These are phyloP conservation scores for Scomberomorus guttatus DNA, from an alignment of 2,797 vertebrate genomes.

Conservation along the genomic window DNA sequence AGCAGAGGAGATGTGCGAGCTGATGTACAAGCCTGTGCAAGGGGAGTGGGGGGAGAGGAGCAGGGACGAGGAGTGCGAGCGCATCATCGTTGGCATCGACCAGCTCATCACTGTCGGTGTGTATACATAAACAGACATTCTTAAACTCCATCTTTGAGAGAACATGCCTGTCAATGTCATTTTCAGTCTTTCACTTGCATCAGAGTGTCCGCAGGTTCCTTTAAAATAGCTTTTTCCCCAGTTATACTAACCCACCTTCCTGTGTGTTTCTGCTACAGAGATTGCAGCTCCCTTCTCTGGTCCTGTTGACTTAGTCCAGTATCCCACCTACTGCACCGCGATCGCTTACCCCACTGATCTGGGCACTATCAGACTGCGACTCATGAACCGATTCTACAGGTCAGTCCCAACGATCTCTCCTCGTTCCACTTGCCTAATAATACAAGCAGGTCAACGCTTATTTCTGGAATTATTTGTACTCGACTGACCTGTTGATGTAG, in stretches of 20 bases:
- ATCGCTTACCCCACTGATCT: constrained; percentile 97
- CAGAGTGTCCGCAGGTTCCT: background rate
- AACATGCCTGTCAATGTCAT: background rate
- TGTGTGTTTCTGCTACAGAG: constrained; percentile 80
- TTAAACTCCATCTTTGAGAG: background rate
- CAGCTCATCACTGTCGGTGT: constrained; percentile 93
- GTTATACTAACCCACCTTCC: background rate
- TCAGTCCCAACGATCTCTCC: constrained; percentile 61
- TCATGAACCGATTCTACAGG: constrained; percentile 97
- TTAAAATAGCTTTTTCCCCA: background rate
- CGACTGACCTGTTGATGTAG: background rate
- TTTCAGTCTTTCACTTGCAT: background rate
- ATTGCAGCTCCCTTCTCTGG: constrained; percentile 94
- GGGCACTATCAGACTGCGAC: constrained; percentile 92
- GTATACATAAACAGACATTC: constrained; percentile 39
- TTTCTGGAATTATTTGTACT: background rate
- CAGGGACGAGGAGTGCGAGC: constrained; percentile 91
- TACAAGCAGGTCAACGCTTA: background rate
- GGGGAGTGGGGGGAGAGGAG: constrained; percentile 93
- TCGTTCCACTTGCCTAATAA: background rate
- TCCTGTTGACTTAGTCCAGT: constrained; percentile 93
- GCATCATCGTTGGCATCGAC: constrained; percentile 90
- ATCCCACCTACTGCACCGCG: constrained; percentile 95
- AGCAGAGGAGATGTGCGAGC: constrained; percentile 91
- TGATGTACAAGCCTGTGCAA: constrained; percentile 92